Percentiles rank a stretch among this genome's conserved stretches.
phyloP scores from a whole-genome alignment of 2,888 invertebrate genomes.

The Parascotia fuliginaria region DNA sequence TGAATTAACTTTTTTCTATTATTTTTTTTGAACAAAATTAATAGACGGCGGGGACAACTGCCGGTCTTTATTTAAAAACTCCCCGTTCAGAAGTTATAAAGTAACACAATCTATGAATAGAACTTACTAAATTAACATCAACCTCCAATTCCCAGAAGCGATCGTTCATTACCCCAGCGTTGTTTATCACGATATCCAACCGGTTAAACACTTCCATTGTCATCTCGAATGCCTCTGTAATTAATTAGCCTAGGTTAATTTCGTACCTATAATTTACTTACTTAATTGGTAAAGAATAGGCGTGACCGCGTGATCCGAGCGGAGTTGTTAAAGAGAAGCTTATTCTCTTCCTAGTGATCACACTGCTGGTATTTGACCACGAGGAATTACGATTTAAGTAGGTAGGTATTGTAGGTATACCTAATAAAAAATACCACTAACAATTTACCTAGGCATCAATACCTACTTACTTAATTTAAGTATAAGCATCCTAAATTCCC shows the following conservation, averaged over 20 bases:
- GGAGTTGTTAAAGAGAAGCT: too few species aligned
- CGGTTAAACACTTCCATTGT: conserved; percentile 90
- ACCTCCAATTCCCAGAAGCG: conserved; percentile 91
- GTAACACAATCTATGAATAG: conserved; percentile 16
- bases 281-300: too few species aligned
- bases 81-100: conserved; percentile 13
- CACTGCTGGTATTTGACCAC: too few species aligned
- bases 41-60: background rate
- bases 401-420: too few species aligned
- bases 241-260: background rate
- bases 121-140: conserved; percentile 90
- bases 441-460: too few species aligned
- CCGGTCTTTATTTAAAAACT: conserved; percentile 5
- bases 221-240: conserved; percentile 90
- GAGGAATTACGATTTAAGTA: too few species aligned
- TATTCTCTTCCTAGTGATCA: too few species aligned
- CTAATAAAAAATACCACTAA: too few species aligned
- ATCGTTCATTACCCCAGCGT: conserved; percentile 92
- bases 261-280: background rate
- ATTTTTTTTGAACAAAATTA: background rate
- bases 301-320: too few species aligned
- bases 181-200: conserved; percentile 92
- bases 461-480: too few species aligned
- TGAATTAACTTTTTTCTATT: too few species aligned
- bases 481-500: too few species aligned